These are phyloP conservation scores for Petrolisthes cinctipes DNA, from an alignment of 2,888 invertebrate species.

Conservation along the genomic window DNA sequence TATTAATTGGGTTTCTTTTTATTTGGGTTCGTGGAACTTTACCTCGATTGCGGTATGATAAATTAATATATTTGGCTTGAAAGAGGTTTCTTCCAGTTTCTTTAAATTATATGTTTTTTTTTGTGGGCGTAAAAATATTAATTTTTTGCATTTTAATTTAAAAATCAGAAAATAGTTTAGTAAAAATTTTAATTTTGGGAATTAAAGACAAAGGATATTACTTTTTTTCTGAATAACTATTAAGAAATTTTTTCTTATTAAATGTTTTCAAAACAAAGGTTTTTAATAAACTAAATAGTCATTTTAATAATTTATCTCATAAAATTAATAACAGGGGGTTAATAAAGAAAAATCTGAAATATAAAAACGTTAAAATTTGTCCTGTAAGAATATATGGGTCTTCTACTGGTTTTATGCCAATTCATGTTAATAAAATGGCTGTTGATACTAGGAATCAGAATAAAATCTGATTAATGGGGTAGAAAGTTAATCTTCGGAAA, in stretches of 20 bases:
- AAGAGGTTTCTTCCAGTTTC: background rate
- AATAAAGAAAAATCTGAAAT: background rate
- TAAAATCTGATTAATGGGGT: no score
- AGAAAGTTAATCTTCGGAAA: no score
- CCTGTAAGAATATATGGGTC: no score
- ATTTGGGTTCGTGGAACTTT: background rate
- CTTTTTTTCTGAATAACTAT: background rate
- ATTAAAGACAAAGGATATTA: background rate
- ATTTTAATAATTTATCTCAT: background rate
- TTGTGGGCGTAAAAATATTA: background rate
- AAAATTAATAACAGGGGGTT: background rate
- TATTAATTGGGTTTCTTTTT: background rate
- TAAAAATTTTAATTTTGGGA: background rate
- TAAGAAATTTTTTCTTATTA: background rate
- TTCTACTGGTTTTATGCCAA: no score
- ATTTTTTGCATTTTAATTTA: background rate
- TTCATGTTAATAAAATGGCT: no score
- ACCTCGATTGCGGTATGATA: background rate
- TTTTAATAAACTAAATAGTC: background rate
- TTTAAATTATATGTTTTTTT: background rate
- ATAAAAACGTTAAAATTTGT: background rate
- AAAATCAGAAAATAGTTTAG: background rate
- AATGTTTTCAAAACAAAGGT: background rate
- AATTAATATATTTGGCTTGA: background rate
- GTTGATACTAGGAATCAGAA: no score